Evolutionary conservation across 2,888 invertebrate species (phyloP), one percentile per base, ranked within the genome.

Genomic region (Holacanthella duospinosa): DNA sequence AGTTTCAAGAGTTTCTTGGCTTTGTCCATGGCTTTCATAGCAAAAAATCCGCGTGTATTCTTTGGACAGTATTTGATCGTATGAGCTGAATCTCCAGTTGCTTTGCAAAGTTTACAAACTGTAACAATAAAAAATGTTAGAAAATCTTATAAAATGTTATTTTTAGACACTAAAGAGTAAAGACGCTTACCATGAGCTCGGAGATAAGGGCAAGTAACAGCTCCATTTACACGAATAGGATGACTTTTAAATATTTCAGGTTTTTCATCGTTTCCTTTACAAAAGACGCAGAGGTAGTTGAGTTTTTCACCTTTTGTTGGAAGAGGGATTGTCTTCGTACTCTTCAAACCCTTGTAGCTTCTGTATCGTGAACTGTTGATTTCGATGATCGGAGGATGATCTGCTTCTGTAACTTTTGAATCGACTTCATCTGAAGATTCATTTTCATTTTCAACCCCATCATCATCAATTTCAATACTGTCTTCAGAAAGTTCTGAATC

Each of bases 41-140:
- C 67, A 63, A 66, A 70, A 24, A 67, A 70, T 27, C 70, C 71
- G 48, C 68, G 59, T 24, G 64, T 64, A 55, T 70, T 71, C 25
- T 63, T 54, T 70, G 86, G 87, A 76, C 89, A 89, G 77, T 89
- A 89, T 75, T 86, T 87, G 72, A 85, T 77, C 4, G 89, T 89
- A 77, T 89, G 89, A 54, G 89, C 87, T 62, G 65, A 55, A 75
- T 87, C 87, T 0, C 89, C 89, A 59, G 78, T 77, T 9, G 84
- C 85, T 56, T 82, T 81, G 75, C 89, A 89, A 65, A 85, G 84
- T 21, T 82, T 83, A 75, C 89, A 89, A n/a, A 69, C 87, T 81
- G 73, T 89, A 80, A 73, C 87, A 83, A 29, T 88, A 88, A 75
- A 88, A 89, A 19, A 77, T 68, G 36, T 36, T 36, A 12, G 36